These are phyloP conservation scores for Montipora capitata DNA, from an alignment of 92 coral and sea anemone genomes.

Conservation along the genomic window DNA sequence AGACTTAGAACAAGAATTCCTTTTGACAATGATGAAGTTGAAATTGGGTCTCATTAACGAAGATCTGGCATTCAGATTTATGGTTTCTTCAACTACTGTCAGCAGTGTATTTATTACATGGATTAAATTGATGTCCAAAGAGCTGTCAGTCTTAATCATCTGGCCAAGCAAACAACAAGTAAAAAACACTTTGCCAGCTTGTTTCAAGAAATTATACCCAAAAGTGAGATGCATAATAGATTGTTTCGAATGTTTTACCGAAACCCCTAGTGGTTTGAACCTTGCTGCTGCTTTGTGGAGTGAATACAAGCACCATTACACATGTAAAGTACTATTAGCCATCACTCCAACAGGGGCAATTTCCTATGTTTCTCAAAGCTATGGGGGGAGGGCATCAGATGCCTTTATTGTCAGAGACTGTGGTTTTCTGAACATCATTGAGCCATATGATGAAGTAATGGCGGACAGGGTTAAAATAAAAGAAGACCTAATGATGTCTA, in stretches of 20 bases:
- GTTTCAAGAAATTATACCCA: slow-evolving; percentile 42
- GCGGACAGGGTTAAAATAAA: slow-evolving; percentile 84
- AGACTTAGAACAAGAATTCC: background rate
- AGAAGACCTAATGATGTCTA: slow-evolving; percentile 62
- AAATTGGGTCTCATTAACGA: too few species aligned
- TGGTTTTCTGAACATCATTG: slow-evolving; percentile 74
- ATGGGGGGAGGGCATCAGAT: slow-evolving; percentile 85
- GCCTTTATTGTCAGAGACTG: slow-evolving; percentile 66
- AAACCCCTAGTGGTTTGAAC: slow-evolving; percentile 61
- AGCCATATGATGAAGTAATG: slow-evolving; percentile 83
- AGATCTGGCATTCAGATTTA: too few species aligned
- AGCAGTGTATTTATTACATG: too few species aligned
- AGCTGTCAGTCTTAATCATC: background rate
- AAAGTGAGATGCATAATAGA: slow-evolving; percentile 71
- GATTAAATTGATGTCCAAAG: background rate
- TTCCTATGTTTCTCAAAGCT: slow-evolving; percentile 71
- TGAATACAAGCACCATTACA: background rate
- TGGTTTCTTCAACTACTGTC: too few species aligned
- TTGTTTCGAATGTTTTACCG: slow-evolving; percentile 66
- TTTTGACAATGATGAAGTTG: background rate
- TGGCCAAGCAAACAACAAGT: background rate
- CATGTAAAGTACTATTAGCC: slow-evolving; percentile 73
- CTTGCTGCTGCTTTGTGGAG: slow-evolving; percentile 32
- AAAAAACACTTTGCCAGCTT: slow-evolving; percentile 24
- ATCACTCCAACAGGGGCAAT: slow-evolving; percentile 71